Percentiles rank a stretch among this genome's conserved stretches.
Evolutionary conservation across 1,140 invertebrate species (phyloP).

Genomic region (Drosophila ercepeae): DNA sequence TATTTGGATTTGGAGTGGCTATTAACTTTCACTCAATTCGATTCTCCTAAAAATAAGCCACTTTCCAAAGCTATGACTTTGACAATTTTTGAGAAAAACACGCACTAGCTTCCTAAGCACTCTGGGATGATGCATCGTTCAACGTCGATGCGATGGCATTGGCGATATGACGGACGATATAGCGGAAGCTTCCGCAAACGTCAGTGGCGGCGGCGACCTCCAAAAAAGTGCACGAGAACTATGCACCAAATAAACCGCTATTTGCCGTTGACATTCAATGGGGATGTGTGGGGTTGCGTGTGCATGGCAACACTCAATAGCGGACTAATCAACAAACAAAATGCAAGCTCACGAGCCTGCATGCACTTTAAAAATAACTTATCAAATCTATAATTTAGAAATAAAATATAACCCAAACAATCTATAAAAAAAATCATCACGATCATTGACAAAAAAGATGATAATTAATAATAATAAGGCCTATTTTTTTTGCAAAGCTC

Average conservation of each 20-base stretch:
- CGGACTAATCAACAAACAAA: slow-evolving; percentile 71
- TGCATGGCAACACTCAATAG: slow-evolving; percentile 65
- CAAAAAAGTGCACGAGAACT: slow-evolving; percentile 29
- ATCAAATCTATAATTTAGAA: not conserved
- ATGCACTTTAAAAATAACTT: slow-evolving; percentile 2
- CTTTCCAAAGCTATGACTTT: not conserved
- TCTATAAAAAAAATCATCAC: not conserved
- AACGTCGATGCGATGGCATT: slow-evolving; percentile 11
- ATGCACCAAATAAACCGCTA: slow-evolving; percentile 46
- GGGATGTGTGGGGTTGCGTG: slow-evolving; percentile 17
- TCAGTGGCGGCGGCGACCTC: slow-evolving; percentile 45
- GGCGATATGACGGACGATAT: not conserved
- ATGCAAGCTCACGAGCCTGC: slow-evolving; percentile 54
- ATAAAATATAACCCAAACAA: not conserved
- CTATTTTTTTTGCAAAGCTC: slow-evolving; percentile 6
- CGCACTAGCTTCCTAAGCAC: slow-evolving; percentile 26
- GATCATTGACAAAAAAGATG: not conserved
- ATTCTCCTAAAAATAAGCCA: not conserved
- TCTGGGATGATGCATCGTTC: slow-evolving; percentile 49
- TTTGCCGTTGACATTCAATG: slow-evolving; percentile 20
- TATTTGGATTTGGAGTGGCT: slow-evolving; percentile 2
- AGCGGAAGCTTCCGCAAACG: slow-evolving; percentile 68
- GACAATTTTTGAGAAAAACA: slow-evolving; percentile 36
- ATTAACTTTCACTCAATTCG: not conserved
- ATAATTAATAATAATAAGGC: not conserved